phyloP scores from a whole-genome alignment of 1,140 invertebrate genomes.

The Anagrus nilaparvatae region DNA sequence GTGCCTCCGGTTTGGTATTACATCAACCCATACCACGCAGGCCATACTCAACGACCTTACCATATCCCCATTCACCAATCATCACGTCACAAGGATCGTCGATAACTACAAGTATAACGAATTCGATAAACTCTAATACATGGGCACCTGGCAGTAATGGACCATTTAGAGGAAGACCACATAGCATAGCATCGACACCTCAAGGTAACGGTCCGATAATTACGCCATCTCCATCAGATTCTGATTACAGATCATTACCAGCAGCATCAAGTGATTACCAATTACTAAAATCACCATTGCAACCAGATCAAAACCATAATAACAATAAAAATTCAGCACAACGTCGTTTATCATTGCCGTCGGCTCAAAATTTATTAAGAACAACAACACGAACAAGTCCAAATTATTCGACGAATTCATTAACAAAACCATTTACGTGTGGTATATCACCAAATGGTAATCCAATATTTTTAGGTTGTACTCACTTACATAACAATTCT shows the following conservation, averaged over 20 bases:
- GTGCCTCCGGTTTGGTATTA: constrained; percentile 32
- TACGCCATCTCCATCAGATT: constrained; percentile 41
- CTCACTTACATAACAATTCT: constrained; percentile 33
- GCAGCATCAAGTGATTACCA: constrained; percentile 52
- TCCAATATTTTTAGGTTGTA: constrained; percentile 42
- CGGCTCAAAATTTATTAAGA: constrained; percentile 32
- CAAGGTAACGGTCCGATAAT: constrained; percentile 22
- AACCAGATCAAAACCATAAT: constrained; percentile 17
- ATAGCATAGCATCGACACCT: constrained; percentile 35
- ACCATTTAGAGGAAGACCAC: constrained; percentile 30
- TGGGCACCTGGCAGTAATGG: constrained; percentile 31
- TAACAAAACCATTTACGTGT: constrained; percentile 43
- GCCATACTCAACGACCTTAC: constrained; percentile 35
- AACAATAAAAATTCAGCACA: too few species aligned
- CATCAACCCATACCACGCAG: constrained; percentile 35
- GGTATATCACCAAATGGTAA: constrained; percentile 40
- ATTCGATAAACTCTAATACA: constrained; percentile 31
- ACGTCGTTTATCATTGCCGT: constrained; percentile 36
- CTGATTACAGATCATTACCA: constrained; percentile 45
- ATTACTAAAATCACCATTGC: constrained; percentile 41
- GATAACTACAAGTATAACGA: constrained; percentile 23
- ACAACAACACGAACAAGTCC: constrained; percentile 47
- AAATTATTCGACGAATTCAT: too few species aligned
- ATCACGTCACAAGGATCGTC: constrained; percentile 30
- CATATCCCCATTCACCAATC: constrained; percentile 41